Percentiles rank a stretch among this genome's conserved stretches.
Conservation (phyloP, 2,888 invertebrate genomes). For the Heliconius aoede region DNA sequence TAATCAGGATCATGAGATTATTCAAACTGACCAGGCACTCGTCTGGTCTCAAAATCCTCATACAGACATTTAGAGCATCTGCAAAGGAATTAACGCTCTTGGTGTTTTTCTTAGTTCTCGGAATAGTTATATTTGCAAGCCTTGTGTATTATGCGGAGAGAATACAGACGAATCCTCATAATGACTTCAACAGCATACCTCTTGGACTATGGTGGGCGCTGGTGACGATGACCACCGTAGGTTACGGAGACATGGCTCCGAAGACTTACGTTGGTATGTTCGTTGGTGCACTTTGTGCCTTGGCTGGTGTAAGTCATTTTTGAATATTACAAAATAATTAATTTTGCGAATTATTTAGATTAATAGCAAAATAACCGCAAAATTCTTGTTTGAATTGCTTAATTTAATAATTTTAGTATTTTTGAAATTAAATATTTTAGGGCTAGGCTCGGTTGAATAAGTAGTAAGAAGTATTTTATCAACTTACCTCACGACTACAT, state of each 20-base stretch:
- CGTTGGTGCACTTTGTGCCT: slow-evolving; percentile 98
- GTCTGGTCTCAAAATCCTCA: slow-evolving; percentile 98
- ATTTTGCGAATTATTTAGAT: background rate
- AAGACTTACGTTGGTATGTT: slow-evolving; percentile 99
- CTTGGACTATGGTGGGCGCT: slow-evolving; percentile 99
- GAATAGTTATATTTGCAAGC: slow-evolving; percentile 99
- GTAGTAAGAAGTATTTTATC: too few relatives aligned
- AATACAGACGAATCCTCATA: slow-evolving; percentile 96
- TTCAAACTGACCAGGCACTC: slow-evolving; percentile 99
- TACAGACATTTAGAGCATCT: slow-evolving; percentile 98
- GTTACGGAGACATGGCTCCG: slow-evolving; percentile 99
- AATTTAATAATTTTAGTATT: too few relatives aligned
- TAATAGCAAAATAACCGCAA: too few relatives aligned
- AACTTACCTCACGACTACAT: too few relatives aligned
- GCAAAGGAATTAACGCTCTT: slow-evolving; percentile 97
- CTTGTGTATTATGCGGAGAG: slow-evolving; percentile 99
- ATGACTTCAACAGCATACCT: slow-evolving; percentile 99
- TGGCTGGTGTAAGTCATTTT: slow-evolving; percentile 92
- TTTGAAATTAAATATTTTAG: too few relatives aligned
- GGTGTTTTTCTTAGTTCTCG: slow-evolving; percentile 98
- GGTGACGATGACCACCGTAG: slow-evolving; percentile 99
- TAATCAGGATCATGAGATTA: slow-evolving; percentile 98
- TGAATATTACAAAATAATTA: background rate
- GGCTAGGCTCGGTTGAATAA: too few relatives aligned
- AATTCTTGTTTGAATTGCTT: background rate